These are phyloP conservation scores for Xestia rhomboidea DNA, from an alignment of 2,888 invertebrate genomes.

Conservation along the genomic window DNA sequence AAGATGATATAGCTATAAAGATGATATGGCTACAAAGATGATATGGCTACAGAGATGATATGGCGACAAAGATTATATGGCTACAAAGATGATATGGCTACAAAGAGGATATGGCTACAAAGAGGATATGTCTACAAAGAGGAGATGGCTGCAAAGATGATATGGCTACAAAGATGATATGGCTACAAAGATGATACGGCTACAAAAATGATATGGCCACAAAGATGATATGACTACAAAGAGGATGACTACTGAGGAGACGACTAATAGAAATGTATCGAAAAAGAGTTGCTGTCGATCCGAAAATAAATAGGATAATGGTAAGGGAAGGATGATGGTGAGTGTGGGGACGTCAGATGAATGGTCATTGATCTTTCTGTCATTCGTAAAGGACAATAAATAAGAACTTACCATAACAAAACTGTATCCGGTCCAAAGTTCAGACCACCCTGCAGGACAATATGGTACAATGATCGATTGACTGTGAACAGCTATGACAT, in stretches of 20 bases:
- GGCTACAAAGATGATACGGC: too few species aligned
- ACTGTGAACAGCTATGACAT: slow-evolving; percentile 98
- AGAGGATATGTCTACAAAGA: too few species aligned
- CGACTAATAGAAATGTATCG: neutral
- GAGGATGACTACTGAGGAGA: neutral
- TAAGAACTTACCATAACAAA: slow-evolving; percentile 96
- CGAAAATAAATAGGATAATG: neutral
- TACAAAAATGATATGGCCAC: too few species aligned
- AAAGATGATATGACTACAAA: too few species aligned
- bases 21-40: too few species aligned
- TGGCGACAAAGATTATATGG: too few species aligned
- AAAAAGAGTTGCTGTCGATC: neutral
- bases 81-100: too few species aligned
- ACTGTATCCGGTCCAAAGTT: slow-evolving; percentile 99
- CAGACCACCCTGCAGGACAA: slow-evolving; percentile 97
- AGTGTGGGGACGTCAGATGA: neutral
- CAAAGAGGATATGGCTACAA: too few species aligned
- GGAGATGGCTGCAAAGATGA: too few species aligned
- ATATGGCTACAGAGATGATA: too few species aligned
- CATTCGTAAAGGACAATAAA: neutral
- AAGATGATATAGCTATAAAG: too few species aligned
- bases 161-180: too few species aligned
- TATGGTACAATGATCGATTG: slow-evolving; percentile 95
- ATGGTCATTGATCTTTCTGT: neutral
- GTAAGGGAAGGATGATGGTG: neutral